Base-by-base conservation (phyloP, 2,113 vertebrate genomes). In the Amphiprion percula region DNA sequence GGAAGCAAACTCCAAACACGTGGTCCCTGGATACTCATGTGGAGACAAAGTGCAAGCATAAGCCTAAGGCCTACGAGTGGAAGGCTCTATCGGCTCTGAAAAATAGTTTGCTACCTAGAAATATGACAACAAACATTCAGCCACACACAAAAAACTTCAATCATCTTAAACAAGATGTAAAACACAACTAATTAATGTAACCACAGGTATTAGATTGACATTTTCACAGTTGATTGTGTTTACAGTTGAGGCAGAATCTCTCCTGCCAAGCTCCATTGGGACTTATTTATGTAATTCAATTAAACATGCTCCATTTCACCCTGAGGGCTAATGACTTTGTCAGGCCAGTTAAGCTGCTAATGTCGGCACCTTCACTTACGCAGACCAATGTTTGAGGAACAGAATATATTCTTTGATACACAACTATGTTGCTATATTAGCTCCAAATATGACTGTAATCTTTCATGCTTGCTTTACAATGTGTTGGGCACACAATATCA, bases 171-270 rank as follows among this genome's bases (percentile, higher is more conserved):
- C 82, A 47, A 80, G 33, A 37, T 37, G 46, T 62, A 68, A 87
- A 84, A 83, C 52, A 30, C 52, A 62, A 61, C 78, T 65, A 88
- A 87, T 88, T 50, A 82, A 86, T 30, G 47, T 60, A 78, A 74
- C 82, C 79, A 7, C 85, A 82, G 88, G 87, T 82, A 85, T 68
- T 68, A 70, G 74, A 63, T 46, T 88, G 77, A 84, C 87, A 87
- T 86, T 86, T 82, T 83, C 78, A 77, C 72, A 71, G 67, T 81
- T 88, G 86, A 91, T 87, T 91, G 81, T 79, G 83, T 87, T 87
- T 82, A 78, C 78, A 82, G 60, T 77, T 28, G 52, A 67, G 69
- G 83, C 70, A 50, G 59, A 83, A 47, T 83, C 72, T 83, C 83
- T 80, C 88, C 81, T 53, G 72, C 75, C 77, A 81, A 64, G 77